Evolutionary conservation across 1,140 invertebrate species (phyloP), one percentile per base, ranked within the genome.

Genomic region (Palaemon carinicauda): DNA sequence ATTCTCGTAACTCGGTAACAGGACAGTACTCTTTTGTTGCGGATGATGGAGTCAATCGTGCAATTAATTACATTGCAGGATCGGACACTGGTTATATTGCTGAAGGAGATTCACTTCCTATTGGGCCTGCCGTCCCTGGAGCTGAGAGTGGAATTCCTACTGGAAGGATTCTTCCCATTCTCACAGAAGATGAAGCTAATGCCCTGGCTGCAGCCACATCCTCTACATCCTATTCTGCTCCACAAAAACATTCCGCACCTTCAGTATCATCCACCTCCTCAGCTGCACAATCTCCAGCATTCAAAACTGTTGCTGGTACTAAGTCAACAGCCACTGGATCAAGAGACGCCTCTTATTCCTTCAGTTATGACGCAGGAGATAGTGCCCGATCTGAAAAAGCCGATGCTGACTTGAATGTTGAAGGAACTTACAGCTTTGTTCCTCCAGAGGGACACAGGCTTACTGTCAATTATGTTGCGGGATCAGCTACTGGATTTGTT

Each of bases 391-490:
- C 86, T 31, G 90, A 90, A 74, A 81, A 15, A 14, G 29, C 73
- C 19, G 89, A 87, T 33, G 41, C 82, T 29, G 89, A 90, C 65
- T 89, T 90, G 5, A 89, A 80, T 29, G 90, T 91, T 0, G 71
- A 88, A 7, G 91, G 91, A 33, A 87, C 89, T n/a, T 91, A 91
- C 87, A 91, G 90, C 69, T 91, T 91, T 78, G 89, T 90, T 24
- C 91, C 91, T 71, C 86, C 90, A 21, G 89, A 90, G 17, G 91
- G 91, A 12, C 86, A 90, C 19, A 83, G 89, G 65, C 56, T 90
- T n/a, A 85, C 86, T 14, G 91, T 91, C n/a, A 89, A 91, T 54
- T 91, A 91, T 89, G 90, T 90, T 56, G 91, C 91, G 21, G 91
- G 88, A 14, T 84, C 77, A 21, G 65, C 27, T 12, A 88, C 88